phyloP scores from a whole-genome alignment of 2,113 vertebrate species.

The Callopanchax toddi region DNA sequence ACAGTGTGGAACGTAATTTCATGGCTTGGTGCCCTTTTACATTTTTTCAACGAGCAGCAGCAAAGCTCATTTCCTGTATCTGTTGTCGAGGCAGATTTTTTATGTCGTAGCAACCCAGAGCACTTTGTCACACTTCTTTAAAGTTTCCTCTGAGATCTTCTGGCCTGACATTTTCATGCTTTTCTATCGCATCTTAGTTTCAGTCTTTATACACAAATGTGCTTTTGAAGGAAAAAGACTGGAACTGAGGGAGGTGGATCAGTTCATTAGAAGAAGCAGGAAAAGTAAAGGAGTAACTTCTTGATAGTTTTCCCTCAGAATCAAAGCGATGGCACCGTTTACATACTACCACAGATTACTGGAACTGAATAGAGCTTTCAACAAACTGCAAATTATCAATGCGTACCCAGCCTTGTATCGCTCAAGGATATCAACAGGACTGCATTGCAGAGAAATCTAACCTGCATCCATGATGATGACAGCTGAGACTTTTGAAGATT shows the following conservation, averaged over 20 bases:
- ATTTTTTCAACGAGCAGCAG: neutral
- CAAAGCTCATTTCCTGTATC: constrained; percentile 24
- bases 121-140: neutral
- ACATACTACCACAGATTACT: neutral
- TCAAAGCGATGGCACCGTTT: neutral
- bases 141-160: constrained; percentile 6
- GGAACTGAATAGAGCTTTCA: neutral
- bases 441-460: neutral
- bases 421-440: neutral
- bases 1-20: neutral
- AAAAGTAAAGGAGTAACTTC: neutral
- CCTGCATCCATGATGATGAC: neutral
- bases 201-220: neutral
- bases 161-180: neutral
- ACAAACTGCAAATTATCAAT: neutral
- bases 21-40: neutral
- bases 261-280: neutral
- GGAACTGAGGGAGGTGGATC: constrained; percentile 7
- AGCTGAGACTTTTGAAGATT: neutral
- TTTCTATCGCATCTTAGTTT: neutral
- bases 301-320: neutral
- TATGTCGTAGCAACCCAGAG: neutral
- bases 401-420: neutral
- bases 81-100: constrained; percentile 5
- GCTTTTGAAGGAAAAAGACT: neutral